A percentile compares a stretch with the other conserved stretches of the same genome.
Conservation (phyloP, 2,888 invertebrate genomes). For the Hemaris fuciformis region DNA sequence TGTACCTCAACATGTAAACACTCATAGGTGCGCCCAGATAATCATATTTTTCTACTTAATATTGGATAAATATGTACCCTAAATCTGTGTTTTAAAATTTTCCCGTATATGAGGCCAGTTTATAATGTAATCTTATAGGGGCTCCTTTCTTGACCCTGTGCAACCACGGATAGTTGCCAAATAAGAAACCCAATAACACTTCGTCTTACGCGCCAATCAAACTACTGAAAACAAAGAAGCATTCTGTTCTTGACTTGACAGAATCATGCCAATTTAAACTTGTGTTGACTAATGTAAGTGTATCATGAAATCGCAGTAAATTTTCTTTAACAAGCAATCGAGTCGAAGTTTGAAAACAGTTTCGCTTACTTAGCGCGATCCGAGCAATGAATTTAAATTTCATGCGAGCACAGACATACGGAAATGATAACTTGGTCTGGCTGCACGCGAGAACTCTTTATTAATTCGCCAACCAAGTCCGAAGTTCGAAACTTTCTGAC, state of each 20-base stretch:
- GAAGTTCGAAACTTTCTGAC: not conserved
- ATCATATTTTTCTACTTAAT: too few species aligned
- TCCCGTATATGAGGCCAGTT: too few species aligned
- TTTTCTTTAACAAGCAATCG: not conserved
- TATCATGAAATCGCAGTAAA: not conserved
- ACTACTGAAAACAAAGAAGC: too few species aligned
- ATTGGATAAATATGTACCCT: too few species aligned
- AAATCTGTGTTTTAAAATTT: too few species aligned
- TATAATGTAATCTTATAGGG: too few species aligned
- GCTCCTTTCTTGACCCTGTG: not conserved
- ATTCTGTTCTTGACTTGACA: too few species aligned
- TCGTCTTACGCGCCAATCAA: not conserved
- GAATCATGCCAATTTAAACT: too few species aligned
- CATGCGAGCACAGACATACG: constrained; percentile 13
- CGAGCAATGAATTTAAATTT: constrained; percentile 16
- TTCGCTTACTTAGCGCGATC: constrained; percentile 5
- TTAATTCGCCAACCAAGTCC: not conserved
- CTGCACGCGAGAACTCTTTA: constrained; percentile 9
- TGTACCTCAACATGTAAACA: too few species aligned
- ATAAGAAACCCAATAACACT: not conserved
- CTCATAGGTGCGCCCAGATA: too few species aligned
- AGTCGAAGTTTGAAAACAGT: constrained; percentile 4
- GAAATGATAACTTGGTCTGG: constrained; percentile 9
- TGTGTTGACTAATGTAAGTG: not conserved
- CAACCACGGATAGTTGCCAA: not conserved